Evolutionary conservation across 2,888 invertebrate genomes (phyloP).

Genomic region (Plebejus argus): DNA sequence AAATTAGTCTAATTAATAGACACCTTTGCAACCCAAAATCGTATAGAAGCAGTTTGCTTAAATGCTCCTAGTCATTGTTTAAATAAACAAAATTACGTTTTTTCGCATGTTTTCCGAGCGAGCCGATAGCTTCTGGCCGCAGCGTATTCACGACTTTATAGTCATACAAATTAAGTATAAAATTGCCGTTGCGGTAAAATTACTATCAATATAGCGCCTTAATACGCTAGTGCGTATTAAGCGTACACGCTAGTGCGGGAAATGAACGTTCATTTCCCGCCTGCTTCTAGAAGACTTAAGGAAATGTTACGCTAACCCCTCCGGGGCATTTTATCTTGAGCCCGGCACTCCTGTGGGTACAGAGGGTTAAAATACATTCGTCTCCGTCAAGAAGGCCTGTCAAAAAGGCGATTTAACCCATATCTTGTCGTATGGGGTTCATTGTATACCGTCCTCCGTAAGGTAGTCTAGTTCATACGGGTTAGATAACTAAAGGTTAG

Average conservation of each 20-base stretch:
- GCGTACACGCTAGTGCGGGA: too few species aligned
- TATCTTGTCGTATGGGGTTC: conserved; percentile 2
- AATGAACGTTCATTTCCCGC: background rate
- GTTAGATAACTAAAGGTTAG: background rate
- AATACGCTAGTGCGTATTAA: background rate
- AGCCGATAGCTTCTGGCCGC: too few species aligned
- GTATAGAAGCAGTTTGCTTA: too few species aligned
- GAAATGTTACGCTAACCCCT: background rate
- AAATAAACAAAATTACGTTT: too few species aligned
- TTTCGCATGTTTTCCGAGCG: too few species aligned
- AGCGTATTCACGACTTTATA: too few species aligned
- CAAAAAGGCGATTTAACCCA: conserved; percentile 22
- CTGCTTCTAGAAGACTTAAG: background rate
- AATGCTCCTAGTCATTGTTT: too few species aligned
- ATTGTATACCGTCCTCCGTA: background rate
- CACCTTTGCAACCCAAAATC: too few species aligned
- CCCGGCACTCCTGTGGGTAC: background rate
- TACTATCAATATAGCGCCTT: too few species aligned
- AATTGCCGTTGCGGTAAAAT: too few species aligned
- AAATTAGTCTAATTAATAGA: too few species aligned
- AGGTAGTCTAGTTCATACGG: background rate
- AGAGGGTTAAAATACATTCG: conserved; percentile 19
- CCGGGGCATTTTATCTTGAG: background rate
- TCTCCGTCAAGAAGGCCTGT: conserved; percentile 10
- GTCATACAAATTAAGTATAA: too few species aligned